Evolutionary conservation across 2,888 invertebrate species (phyloP).

Genomic region (Epinotia ramella): DNA sequence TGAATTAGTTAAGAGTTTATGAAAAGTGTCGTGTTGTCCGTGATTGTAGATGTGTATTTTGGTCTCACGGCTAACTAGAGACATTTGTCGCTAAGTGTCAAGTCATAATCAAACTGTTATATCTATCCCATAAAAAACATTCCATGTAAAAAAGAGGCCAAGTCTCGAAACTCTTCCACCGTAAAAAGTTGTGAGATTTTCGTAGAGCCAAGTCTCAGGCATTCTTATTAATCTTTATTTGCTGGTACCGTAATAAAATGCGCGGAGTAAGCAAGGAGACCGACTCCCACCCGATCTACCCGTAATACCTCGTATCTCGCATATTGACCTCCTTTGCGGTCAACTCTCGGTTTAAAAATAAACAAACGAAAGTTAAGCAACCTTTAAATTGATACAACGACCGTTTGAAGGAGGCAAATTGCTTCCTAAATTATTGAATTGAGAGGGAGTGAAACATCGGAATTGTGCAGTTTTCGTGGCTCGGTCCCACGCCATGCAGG

Average conservation of each 20-base stretch:
- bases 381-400: constrained; percentile 35
- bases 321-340: constrained; percentile 55
- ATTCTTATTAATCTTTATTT: no score
- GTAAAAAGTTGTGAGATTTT: no score
- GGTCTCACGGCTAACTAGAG: constrained; percentile 26
- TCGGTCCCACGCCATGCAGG: neutral
- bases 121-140: no score
- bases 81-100: constrained; percentile 26
- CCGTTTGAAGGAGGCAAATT: constrained; percentile 17
- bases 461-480: neutral
- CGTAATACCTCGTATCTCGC: constrained; percentile 42
- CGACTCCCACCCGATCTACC: constrained; percentile 1
- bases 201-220: no score
- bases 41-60: constrained; percentile 10
- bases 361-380: constrained; percentile 57
- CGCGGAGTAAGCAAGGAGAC: neutral
- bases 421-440: constrained; percentile 20
- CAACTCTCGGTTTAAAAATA: constrained; percentile 54
- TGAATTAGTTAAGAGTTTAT: neutral
- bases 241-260: constrained; percentile 3
- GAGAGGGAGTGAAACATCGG: neutral
- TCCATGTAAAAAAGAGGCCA: no score
- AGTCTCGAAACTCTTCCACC: no score
- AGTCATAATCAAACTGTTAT: neutral
- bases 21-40: neutral